Percentiles rank a stretch among this genome's conserved stretches.
Conservation (phyloP, 2,113 vertebrate species). For the Passerina amoena region DNA sequence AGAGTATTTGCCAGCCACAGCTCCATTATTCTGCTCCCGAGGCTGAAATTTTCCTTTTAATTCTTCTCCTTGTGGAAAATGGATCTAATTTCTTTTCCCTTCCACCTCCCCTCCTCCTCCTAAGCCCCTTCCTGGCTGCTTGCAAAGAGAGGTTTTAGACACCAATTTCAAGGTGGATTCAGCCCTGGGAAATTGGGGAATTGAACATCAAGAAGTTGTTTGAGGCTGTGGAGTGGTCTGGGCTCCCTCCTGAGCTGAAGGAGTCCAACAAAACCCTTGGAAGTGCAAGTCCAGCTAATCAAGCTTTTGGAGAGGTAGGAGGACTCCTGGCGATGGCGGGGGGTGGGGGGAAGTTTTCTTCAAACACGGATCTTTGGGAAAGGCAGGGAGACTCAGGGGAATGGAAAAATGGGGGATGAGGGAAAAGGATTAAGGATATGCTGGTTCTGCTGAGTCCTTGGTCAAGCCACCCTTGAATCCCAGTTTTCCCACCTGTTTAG, state of each 20-base stretch:
- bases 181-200: constrained; percentile 33
- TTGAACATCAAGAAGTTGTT: constrained; percentile 56
- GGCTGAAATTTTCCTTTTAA: constrained; percentile 25
- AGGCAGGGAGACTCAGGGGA: not conserved
- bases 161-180: constrained; percentile 67
- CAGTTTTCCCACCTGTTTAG: not conserved
- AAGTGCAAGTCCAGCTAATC: not conserved
- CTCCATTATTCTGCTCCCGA: not conserved
- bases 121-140: not conserved
- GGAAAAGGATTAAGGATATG: not conserved
- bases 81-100: constrained; percentile 40
- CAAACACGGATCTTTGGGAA: not conserved
- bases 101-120: not conserved
- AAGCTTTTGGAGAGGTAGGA: not conserved
- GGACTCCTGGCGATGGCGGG: not conserved
- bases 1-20: not conserved
- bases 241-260: constrained; percentile 9
- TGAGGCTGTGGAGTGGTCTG: constrained; percentile 31
- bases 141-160: constrained; percentile 30
- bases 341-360: not conserved
- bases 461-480: not conserved
- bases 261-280: not conserved
- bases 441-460: not conserved
- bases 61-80: constrained; percentile 18
- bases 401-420: not conserved